phyloP scores from a whole-genome alignment of 2,888 invertebrate genomes.

The Dynastes grantii region DNA sequence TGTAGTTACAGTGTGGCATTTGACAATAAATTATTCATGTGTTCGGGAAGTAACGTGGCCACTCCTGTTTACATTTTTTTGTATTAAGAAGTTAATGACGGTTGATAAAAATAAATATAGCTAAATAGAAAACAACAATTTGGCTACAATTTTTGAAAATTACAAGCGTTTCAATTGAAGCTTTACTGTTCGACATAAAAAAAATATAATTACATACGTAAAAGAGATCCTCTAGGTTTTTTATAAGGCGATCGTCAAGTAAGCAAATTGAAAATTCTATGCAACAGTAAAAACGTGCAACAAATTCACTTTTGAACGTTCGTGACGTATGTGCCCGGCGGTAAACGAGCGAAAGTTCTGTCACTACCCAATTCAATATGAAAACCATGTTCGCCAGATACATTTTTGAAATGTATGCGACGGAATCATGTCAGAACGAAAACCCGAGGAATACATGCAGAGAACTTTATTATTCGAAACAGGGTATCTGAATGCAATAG shows the following conservation, averaged over 20 bases:
- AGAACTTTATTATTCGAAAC: conserved; percentile 43
- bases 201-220: background rate
- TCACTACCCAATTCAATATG: conserved; percentile 26
- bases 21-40: background rate
- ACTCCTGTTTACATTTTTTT: no score
- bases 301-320: conserved; percentile 12
- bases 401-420: conserved; percentile 18
- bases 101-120: no score
- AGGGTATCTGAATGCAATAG: conserved; percentile 46
- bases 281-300: background rate
- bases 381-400: background rate
- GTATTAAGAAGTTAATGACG: no score
- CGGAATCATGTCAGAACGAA: conserved; percentile 30
- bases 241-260: background rate
- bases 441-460: conserved; percentile 23
- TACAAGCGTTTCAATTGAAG: no score
- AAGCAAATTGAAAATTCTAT: conserved; percentile 32
- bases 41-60: no score
- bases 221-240: no score
- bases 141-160: no score
- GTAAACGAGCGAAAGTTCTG: conserved; percentile 30
- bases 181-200: background rate
- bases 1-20: background rate
- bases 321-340: conserved; percentile 15
- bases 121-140: no score